Evolutionary conservation across 2,113 vertebrate genomes (phyloP).

Genomic region (Mirounga angustirostris): DNA sequence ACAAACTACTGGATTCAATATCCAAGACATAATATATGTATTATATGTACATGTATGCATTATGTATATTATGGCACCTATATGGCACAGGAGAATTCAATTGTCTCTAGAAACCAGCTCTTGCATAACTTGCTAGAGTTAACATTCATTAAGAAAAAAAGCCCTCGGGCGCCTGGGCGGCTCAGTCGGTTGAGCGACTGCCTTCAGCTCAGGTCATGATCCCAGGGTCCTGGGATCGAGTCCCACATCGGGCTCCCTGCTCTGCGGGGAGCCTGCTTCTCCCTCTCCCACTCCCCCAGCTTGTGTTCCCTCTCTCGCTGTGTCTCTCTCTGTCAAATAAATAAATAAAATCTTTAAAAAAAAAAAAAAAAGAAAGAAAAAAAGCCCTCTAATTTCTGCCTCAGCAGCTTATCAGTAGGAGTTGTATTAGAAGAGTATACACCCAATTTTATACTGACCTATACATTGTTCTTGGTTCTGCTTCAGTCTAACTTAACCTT

Average conservation of each 20-base stretch:
- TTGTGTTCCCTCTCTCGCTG: too few relatives aligned
- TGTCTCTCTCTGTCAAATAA: too few relatives aligned
- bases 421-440: background rate
- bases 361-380: too few relatives aligned
- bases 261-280: too few relatives aligned
- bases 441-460: background rate
- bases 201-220: too few relatives aligned
- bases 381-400: background rate
- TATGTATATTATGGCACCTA: background rate
- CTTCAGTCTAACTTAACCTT: constrained; percentile 9
- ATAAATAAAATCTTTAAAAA: too few relatives aligned
- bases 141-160: background rate
- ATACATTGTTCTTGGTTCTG: constrained; percentile 17
- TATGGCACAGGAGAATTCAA: background rate
- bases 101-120: background rate
- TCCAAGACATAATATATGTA: background rate
- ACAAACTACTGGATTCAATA: background rate
- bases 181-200: too few relatives aligned
- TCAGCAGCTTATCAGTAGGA: constrained; percentile 18
- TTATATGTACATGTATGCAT: background rate
- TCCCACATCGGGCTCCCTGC: too few relatives aligned
- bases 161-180: background rate
- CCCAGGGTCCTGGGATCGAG: too few relatives aligned
- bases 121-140: background rate
- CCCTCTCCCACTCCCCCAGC: too few relatives aligned